phyloP scores from a whole-genome alignment of 2,888 invertebrate species.

The Argynnis bischoffii region DNA sequence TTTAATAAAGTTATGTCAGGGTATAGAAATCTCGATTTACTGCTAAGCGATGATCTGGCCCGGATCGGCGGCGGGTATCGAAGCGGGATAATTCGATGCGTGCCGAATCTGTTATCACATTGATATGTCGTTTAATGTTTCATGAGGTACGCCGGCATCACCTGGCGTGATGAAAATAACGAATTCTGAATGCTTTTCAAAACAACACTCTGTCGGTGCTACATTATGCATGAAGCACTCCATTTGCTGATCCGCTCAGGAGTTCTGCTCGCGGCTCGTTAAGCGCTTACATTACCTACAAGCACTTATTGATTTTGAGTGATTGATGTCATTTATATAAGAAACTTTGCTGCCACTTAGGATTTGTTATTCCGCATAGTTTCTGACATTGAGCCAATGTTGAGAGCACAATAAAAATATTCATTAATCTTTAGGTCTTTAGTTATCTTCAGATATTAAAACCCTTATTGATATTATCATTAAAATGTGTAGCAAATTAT shows the following conservation, averaged over 20 bases:
- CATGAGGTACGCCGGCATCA: constrained; percentile 75
- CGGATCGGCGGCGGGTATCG: constrained; percentile 17
- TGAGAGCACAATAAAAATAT: too few species aligned
- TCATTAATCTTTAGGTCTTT: not conserved
- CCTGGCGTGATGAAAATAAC: constrained; percentile 80
- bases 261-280: constrained; percentile 80
- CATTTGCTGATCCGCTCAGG: constrained; percentile 82
- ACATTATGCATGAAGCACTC: constrained; percentile 83
- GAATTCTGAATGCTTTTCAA: constrained; percentile 81
- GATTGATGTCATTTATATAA: constrained; percentile 71
- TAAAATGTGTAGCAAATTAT: not conserved
- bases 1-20: constrained; percentile 79
- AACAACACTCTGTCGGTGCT: constrained; percentile 79
- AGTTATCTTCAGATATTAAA: not conserved
- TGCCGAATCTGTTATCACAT: constrained; percentile 49
- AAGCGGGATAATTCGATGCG: constrained; percentile 37
- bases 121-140: constrained; percentile 76
- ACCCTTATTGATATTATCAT: too few species aligned
- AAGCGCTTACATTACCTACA: constrained; percentile 81
- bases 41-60: constrained; percentile 46
- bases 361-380: not conserved
- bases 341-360: constrained; percentile 38
- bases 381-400: not conserved
- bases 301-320: constrained; percentile 79
- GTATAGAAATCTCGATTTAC: constrained; percentile 62